These are phyloP conservation scores for Sarcophaga peregrina DNA, from an alignment of 1,140 invertebrate species.

Conservation along the genomic window DNA sequence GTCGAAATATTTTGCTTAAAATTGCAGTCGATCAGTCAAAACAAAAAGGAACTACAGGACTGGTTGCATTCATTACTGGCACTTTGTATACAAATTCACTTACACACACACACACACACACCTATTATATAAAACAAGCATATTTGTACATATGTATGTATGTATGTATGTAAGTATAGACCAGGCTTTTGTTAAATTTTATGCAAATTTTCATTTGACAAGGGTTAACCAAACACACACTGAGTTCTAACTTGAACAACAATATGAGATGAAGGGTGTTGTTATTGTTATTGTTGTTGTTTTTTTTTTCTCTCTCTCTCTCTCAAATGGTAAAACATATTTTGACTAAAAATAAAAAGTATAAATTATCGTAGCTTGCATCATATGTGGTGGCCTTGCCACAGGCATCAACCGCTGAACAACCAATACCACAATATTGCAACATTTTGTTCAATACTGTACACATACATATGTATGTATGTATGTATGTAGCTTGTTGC, in stretches of 20 bases:
- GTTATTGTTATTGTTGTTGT: no score
- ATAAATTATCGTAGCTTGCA: conserved; percentile 12
- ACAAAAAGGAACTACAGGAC: background rate
- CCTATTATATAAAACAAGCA: background rate
- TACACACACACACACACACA: background rate
- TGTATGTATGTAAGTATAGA: background rate
- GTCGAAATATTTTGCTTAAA: conserved; percentile 38
- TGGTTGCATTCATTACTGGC: conserved; percentile 9
- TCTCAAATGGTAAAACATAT: background rate
- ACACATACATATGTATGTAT: background rate
- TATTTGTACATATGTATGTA: background rate
- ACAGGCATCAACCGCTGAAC: conserved; percentile 33
- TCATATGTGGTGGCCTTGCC: conserved; percentile 31
- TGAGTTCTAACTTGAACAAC: conserved; percentile 22
- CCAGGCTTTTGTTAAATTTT: conserved; percentile 26
- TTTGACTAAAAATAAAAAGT: conserved; percentile 8
- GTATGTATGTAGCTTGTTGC: background rate
- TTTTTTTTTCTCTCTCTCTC: background rate
- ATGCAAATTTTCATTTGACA: conserved; percentile 40
- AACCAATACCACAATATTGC: conserved; percentile 30
- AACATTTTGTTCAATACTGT: conserved; percentile 22
- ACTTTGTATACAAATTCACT: conserved; percentile 15
- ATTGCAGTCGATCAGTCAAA: conserved; percentile 36
- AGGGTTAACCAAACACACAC: conserved; percentile 37
- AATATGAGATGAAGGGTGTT: conserved; percentile 18